Conservation (phyloP, 2,113 vertebrate species). For the Carollia perspicillata region DNA sequence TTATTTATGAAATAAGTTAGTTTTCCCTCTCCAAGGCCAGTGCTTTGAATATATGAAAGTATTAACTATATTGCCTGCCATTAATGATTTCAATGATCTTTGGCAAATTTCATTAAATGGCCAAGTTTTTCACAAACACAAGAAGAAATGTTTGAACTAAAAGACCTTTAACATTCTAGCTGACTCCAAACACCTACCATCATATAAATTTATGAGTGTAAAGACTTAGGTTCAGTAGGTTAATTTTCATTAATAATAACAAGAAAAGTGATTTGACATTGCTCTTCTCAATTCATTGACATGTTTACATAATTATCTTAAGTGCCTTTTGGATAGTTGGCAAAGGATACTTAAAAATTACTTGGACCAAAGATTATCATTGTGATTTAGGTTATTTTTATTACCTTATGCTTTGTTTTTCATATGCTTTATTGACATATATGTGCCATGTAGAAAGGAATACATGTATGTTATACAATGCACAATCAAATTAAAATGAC, state of each 20-base stretch:
- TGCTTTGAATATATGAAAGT: neutral
- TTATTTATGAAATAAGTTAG: neutral
- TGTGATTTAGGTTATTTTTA: neutral
- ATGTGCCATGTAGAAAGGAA: neutral
- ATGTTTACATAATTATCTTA: conserved; percentile 34
- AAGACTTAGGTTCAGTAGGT: conserved; percentile 9
- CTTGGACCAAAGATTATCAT: neutral
- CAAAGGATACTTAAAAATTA: conserved; percentile 10
- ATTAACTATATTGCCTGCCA: neutral
- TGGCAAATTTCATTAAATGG: neutral
- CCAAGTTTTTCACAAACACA: neutral
- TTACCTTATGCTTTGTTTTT: neutral
- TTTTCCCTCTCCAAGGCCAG: neutral
- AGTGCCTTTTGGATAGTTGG: neutral
- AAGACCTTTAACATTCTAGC: conserved; percentile 2
- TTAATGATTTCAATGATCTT: neutral
- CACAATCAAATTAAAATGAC: neutral
- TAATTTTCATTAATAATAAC: conserved; percentile 50
- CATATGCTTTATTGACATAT: neutral
- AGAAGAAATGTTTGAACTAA: conserved; percentile 12
- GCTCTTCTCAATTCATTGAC: neutral
- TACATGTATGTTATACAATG: neutral
- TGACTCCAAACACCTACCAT: neutral
- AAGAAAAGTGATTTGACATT: conserved; percentile 12
- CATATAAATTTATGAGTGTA: conserved; percentile 8